Base-by-base conservation (phyloP, 2,888 invertebrate genomes). In the Morinoia aosen region DNA sequence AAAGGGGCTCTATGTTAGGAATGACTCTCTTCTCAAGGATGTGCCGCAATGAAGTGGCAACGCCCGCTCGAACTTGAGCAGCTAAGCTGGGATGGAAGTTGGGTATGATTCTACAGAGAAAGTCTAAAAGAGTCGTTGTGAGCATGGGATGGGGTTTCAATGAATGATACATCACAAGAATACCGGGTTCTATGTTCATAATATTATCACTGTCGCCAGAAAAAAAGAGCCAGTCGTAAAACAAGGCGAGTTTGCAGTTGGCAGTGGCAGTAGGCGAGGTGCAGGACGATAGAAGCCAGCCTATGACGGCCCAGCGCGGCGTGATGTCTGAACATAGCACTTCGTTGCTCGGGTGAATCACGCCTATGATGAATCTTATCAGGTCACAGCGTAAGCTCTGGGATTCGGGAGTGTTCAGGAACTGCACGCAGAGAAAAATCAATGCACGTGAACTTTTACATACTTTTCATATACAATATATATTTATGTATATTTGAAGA, bases 141-240 rank as follows among this genome's bases (percentile, higher is more conserved):
- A 99, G 98, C 40, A 98, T 98, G 94, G 99, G 98, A 97, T 99
- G 99, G 96, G 98, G 98, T 97, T 98, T 98, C 98, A 99, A 98
- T 94, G 99, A 99, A 97, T 99, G 98, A 97, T 98, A 98, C 99
- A 99, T 99, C 57, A 99, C 99, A 97, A 99, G 98, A 97, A 99
- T 99, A 25, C 99, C 99, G 56, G 99, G 99, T 97, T 99, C 99
- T 97, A 99, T 99, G 97, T 99, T 99, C 99, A 99, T 99, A 96
- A 99, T 99, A 97, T 99, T 99, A 97, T 99, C 99, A 97, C 98
- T 98, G 97, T 98, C 98, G 48, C 98, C 98, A 97, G 99, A 99
- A 97, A 98, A 99, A 97, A 99, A 98, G 91, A 99, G 97, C 99
- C 99, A 99, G 97, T 99, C 99, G 97, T 98, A 99, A 97, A 99